A percentile compares a stretch with the other conserved stretches of the same genome.
These are phyloP conservation scores for Cavia aperea DNA, from an alignment of 2,113 vertebrate species.

Conservation along the genomic window DNA sequence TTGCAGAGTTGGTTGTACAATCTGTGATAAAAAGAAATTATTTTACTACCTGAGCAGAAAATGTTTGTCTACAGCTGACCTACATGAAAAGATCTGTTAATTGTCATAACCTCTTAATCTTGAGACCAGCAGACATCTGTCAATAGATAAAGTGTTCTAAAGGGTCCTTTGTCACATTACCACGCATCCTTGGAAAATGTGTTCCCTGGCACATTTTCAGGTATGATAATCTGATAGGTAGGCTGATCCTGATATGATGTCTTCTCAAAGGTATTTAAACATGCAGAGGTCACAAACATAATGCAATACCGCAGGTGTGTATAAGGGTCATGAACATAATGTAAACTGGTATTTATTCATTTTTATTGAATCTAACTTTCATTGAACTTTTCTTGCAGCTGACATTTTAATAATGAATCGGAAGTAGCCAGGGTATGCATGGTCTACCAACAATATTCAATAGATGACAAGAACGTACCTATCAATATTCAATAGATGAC, in stretches of 20 bases:
- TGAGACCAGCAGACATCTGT: neutral
- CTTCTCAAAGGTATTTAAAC: neutral
- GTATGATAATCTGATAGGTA: fast-evolving
- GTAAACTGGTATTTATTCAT: neutral
- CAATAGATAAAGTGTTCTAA: neutral
- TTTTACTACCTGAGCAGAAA: neutral
- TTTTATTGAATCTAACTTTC: neutral
- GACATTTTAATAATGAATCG: neutral
- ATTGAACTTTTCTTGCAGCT: neutral
- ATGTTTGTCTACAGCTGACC: neutral
- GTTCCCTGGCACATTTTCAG: no score
- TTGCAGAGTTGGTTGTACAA: fast-evolving
- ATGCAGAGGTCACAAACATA: neutral
- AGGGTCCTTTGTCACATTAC: neutral
- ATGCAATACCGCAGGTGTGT: neutral
- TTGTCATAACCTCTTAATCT: neutral
- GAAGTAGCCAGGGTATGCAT: neutral
- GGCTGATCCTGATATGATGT: neutral
- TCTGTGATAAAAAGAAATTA: neutral
- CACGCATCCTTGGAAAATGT: neutral
- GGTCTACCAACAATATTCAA: neutral
- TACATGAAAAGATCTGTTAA: neutral
- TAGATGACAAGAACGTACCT: fast-evolving
- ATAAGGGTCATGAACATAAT: neutral
- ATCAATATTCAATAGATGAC: no score